Percentiles rank a stretch among this genome's conserved stretches.
Evolutionary conservation across 1,140 invertebrate species (phyloP).

Genomic region (Plodia interpunctella): DNA sequence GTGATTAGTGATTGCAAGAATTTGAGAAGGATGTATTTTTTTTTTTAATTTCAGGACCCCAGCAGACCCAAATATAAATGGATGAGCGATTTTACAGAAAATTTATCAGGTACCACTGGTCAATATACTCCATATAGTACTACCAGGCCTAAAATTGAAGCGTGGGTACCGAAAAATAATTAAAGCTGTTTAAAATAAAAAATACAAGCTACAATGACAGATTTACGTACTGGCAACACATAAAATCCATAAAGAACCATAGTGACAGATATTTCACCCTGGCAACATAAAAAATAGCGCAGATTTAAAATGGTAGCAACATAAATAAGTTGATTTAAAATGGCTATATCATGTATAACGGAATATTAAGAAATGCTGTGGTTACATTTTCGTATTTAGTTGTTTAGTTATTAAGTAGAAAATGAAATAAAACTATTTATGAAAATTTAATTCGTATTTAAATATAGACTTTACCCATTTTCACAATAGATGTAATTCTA

Average conservation of each 20-base stretch:
- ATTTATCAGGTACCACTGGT: slow-evolving; percentile 86
- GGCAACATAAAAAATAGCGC: too few relatives aligned
- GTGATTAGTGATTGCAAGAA: too few relatives aligned
- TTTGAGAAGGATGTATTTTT: too few relatives aligned
- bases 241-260: neutral
- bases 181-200: slow-evolving; percentile 25
- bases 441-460: neutral
- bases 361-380: neutral
- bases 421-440: slow-evolving; percentile 42
- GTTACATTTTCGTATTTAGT: neutral
- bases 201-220: neutral
- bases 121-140: slow-evolving; percentile 95
- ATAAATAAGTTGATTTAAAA: too few relatives aligned
- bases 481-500: too few relatives aligned
- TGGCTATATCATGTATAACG: too few relatives aligned
- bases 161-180: slow-evolving; percentile 84
- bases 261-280: too few relatives aligned
- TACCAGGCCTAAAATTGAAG: slow-evolving; percentile 88
- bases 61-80: slow-evolving; percentile 88
- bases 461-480: too few relatives aligned
- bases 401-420: slow-evolving; percentile 57
- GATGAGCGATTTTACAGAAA: slow-evolving; percentile 90
- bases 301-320: too few relatives aligned
- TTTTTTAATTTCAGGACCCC: slow-evolving; percentile 78
- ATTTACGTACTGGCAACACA: neutral